These are phyloP conservation scores for Euwallacea fornicatus DNA, from an alignment of 1,140 invertebrate species.

Conservation along the genomic window DNA sequence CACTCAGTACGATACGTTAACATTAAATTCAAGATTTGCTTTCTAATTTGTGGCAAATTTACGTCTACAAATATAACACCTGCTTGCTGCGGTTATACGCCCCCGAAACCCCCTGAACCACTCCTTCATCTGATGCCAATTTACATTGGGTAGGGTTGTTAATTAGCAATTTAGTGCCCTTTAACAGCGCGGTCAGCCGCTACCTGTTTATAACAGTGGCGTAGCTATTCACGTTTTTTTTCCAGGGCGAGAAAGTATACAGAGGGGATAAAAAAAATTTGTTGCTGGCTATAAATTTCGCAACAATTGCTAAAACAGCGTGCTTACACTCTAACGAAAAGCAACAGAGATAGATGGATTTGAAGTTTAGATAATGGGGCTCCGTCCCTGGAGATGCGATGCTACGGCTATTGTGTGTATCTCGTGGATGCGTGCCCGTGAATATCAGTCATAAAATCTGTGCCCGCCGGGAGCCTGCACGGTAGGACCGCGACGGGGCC, in stretches of 20 bases:
- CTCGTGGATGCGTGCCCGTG: conserved; percentile 21
- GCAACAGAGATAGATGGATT: neutral
- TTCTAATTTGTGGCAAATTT: neutral
- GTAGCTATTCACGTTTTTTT: neutral
- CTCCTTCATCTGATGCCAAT: conserved; percentile 12
- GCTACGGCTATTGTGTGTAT: conserved; percentile 12
- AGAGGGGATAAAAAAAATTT: too few species aligned
- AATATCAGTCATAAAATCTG: conserved; percentile 28
- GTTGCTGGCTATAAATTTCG: too few species aligned
- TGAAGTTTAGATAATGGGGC: neutral
- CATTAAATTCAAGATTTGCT: too few species aligned
- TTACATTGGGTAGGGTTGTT: conserved; percentile 24
- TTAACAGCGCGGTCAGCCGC: conserved; percentile 13
- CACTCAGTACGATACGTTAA: too few species aligned
- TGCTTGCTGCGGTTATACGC: neutral
- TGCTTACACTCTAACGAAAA: too few species aligned
- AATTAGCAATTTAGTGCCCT: conserved; percentile 28
- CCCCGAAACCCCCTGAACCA: neutral
- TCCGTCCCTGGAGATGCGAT: conserved; percentile 18
- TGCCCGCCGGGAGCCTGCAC: conserved; percentile 13
- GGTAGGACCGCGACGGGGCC: neutral
- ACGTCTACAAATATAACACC: neutral
- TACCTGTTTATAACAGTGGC: conserved; percentile 16
- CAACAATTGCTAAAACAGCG: too few species aligned
- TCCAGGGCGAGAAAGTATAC: too few species aligned